phyloP scores from a whole-genome alignment of 2,797 vertebrate species.

The Sylvia borin region DNA sequence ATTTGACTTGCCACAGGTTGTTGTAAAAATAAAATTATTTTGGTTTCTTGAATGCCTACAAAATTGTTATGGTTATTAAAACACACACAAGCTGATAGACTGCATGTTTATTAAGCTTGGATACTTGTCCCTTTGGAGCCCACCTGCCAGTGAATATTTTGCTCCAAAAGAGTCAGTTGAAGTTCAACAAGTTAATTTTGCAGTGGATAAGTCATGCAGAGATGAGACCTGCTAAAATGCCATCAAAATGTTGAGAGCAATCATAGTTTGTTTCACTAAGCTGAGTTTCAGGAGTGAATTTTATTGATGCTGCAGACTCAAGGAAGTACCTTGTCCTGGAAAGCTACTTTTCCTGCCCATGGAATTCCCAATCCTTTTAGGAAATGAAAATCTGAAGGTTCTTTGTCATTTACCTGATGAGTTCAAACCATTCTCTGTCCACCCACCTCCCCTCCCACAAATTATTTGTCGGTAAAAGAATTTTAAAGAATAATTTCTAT shows the following conservation, averaged over 20 bases:
- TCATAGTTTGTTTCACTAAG: neutral
- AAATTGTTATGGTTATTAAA: conserved; percentile 40
- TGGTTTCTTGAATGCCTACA: neutral
- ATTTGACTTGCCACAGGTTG: conserved; percentile 3
- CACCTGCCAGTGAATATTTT: conserved; percentile 18
- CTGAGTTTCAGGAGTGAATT: neutral
- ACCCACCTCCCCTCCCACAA: neutral
- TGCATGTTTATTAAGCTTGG: neutral
- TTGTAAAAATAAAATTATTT: conserved; percentile 48
- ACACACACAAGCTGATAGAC: neutral
- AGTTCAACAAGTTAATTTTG: conserved; percentile 16
- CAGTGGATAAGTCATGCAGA: neutral
- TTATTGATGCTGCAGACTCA: neutral
- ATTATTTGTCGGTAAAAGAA: neutral
- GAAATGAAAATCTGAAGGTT: neutral
- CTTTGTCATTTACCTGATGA: neutral
- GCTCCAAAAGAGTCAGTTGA: neutral
- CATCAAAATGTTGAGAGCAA: neutral
- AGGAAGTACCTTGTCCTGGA: neutral
- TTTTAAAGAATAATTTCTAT: neutral
- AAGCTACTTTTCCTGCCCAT: neutral
- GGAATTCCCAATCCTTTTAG: neutral
- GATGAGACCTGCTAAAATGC: neutral
- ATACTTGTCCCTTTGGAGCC: neutral
- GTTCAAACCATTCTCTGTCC: neutral